These are phyloP conservation scores for Lymantria dispar DNA, from an alignment of 2,888 invertebrate genomes.

Conservation along the genomic window DNA sequence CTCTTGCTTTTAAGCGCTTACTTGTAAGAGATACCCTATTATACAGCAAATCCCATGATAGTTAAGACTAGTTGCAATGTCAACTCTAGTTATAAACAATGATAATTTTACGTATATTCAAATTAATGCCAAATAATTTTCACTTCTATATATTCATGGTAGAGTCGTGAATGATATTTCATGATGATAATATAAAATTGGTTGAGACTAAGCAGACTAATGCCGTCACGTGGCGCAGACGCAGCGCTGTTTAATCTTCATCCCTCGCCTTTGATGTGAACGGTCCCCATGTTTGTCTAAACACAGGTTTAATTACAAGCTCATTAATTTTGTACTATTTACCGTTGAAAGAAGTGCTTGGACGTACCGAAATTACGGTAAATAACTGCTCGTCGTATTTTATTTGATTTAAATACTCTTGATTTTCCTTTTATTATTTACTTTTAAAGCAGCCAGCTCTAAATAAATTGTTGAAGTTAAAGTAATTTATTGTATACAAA, in stretches of 20 bases:
- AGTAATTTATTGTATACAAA: no score
- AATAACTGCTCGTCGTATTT: conserved; percentile 23
- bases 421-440: conserved; percentile 9
- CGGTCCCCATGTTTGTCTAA: conserved; percentile 71
- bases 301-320: conserved; percentile 74
- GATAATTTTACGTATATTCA: conserved; percentile 16
- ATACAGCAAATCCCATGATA: conserved; percentile 75
- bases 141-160: conserved; percentile 14
- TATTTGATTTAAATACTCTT: conserved; percentile 7
- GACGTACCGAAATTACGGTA: conserved; percentile 22
- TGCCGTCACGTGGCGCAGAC: conserved; percentile 74
- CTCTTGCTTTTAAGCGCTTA: conserved; percentile 57
- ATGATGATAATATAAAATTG: conserved; percentile 20
- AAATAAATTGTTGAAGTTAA: no score
- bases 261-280: conserved; percentile 73
- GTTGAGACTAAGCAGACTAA: conserved; percentile 53
- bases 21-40: conserved; percentile 65
- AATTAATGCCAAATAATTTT: conserved; percentile 16
- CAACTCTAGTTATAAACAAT: conserved; percentile 53
- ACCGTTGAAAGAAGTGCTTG: conserved; percentile 41
- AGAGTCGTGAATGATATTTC: conserved; percentile 9
- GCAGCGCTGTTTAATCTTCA: conserved; percentile 71
- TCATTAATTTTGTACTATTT: conserved; percentile 80
- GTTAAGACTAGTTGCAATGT: conserved; percentile 74
- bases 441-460: no score